A percentile compares a stretch with the other conserved stretches of the same genome.
These are phyloP conservation scores for Vultur gryphus DNA, from an alignment of 2,797 vertebrate genomes.

Conservation along the genomic window DNA sequence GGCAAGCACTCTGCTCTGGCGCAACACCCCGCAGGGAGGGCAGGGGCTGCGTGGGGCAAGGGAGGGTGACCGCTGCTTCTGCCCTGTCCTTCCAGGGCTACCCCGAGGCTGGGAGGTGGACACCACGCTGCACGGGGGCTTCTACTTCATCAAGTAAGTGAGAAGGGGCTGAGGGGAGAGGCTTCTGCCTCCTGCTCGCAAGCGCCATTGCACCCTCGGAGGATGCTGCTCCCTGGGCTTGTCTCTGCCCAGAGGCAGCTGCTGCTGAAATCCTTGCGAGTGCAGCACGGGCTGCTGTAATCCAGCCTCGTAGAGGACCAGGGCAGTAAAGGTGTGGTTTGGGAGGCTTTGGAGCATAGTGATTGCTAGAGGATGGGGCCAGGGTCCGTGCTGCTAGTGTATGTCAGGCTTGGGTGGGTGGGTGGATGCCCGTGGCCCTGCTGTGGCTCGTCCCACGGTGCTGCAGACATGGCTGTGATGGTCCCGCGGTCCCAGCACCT, in stretches of 20 bases:
- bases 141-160: constrained; percentile 81
- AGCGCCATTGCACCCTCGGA: rapidly evolving
- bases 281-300: rapidly evolving
- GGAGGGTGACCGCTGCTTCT: neutral
- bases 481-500: neutral
- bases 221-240: neutral
- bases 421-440: neutral
- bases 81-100: constrained; percentile 58
- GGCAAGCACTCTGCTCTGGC: neutral
- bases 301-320: neutral
- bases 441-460: neutral
- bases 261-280: neutral
- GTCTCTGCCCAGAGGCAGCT: neutral
- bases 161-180: neutral
- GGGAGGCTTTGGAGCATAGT: neutral
- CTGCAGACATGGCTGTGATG: neutral
- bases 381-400: neutral
- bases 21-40: neutral
- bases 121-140: constrained; percentile 65
- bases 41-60: rapidly evolving
- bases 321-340: neutral
- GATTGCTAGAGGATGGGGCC: neutral
- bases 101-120: constrained; percentile 77
- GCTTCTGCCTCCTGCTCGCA: neutral
- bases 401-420: rapidly evolving